Conservation (phyloP, 2,888 invertebrate species). For the Syrphus vitripennis region DNA sequence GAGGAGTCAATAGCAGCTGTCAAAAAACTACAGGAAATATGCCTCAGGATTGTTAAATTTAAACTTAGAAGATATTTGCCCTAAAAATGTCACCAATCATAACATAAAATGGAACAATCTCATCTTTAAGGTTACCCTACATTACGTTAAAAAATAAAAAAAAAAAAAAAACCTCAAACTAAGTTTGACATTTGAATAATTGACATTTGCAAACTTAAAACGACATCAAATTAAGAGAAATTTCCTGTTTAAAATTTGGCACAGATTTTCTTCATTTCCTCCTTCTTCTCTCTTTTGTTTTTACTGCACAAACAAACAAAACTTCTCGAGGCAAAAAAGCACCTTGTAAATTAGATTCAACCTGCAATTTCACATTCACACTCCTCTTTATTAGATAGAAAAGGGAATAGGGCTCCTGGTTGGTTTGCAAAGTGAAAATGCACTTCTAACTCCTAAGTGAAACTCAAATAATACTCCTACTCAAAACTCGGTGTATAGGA, state of each 20-base stretch:
- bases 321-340: neutral
- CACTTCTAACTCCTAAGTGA: constrained; percentile 17
- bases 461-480: constrained; percentile 3
- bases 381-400: neutral
- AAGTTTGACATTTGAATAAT: constrained; percentile 6
- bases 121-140: no score
- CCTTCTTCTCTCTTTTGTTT: neutral
- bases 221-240: constrained; percentile 8
- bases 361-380: constrained; percentile 11
- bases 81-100: no score
- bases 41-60: no score
- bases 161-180: no score
- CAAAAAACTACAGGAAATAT: no score
- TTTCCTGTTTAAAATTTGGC: constrained; percentile 11
- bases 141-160: neutral
- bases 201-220: constrained; percentile 8
- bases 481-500: neutral
- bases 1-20: no score
- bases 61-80: no score
- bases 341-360: constrained; percentile 22
- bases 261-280: constrained; percentile 30
- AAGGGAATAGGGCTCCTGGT: no score
- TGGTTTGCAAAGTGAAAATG: constrained; percentile 3
- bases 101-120: no score
- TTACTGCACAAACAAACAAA: constrained; percentile 2